A percentile compares a stretch with the other conserved stretches of the same genome.
These are phyloP conservation scores for Antedon mediterranea DNA, from an alignment of 53 echinoderm and acorn worm species.

Conservation along the genomic window DNA sequence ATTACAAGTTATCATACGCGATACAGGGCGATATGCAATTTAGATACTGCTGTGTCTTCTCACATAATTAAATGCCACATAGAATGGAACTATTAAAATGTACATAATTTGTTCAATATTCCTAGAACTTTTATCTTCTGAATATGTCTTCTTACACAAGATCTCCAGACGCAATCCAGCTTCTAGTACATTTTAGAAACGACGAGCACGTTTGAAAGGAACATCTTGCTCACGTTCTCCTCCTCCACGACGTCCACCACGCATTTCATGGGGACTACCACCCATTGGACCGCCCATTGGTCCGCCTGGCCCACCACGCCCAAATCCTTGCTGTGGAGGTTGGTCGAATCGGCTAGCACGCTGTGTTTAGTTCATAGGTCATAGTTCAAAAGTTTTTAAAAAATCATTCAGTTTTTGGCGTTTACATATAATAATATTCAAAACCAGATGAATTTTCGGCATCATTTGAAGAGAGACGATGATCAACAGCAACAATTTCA, in stretches of 20 bases:
- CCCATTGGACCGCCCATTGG: slow-evolving; percentile 9
- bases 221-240: background rate
- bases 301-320: slow-evolving; percentile 11
- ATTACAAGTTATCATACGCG: background rate
- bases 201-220: background rate
- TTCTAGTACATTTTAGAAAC: background rate
- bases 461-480: background rate
- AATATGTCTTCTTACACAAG: background rate
- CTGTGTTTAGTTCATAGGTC: background rate
- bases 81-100: background rate
- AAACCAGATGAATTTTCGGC: background rate
- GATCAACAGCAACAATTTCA: background rate
- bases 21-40: too few relatives aligned
- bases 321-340: background rate
- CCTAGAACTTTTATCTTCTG: too few relatives aligned
- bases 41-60: too few relatives aligned
- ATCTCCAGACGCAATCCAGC: background rate
- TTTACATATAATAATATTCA: background rate
- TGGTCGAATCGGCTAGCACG: background rate
- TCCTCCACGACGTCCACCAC: background rate
- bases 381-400: too few relatives aligned
- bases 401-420: background rate
- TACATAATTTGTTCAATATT: too few relatives aligned
- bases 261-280: background rate
- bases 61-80: background rate